phyloP scores from a whole-genome alignment of 2,888 invertebrate species.

The Nomada fucata region DNA sequence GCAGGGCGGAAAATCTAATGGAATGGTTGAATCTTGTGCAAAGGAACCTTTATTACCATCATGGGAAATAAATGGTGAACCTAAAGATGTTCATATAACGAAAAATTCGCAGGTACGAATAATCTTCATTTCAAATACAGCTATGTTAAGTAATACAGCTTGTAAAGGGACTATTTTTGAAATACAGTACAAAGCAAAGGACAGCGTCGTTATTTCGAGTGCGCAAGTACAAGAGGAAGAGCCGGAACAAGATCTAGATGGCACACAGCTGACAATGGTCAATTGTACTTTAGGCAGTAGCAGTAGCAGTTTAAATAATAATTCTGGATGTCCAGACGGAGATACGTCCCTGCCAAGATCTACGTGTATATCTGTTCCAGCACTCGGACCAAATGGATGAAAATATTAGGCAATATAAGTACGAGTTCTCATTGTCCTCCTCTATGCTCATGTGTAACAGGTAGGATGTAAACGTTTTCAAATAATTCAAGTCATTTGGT shows the following conservation, averaged over 20 bases:
- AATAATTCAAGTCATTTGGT: slow-evolving; percentile 28
- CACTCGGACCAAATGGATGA: slow-evolving; percentile 82
- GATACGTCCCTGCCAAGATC: slow-evolving; percentile 74
- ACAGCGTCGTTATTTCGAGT: slow-evolving; percentile 67
- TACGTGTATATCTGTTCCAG: slow-evolving; percentile 74
- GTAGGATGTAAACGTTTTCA: slow-evolving; percentile 57
- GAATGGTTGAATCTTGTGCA: slow-evolving; percentile 84
- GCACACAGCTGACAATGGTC: slow-evolving; percentile 79
- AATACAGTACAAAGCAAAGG: slow-evolving; percentile 74
- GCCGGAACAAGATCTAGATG: slow-evolving; percentile 74
- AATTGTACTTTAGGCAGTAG: slow-evolving; percentile 79
- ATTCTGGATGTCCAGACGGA: slow-evolving; percentile 72
- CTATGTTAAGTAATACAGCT: not conserved
- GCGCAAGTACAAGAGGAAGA: slow-evolving; percentile 63
- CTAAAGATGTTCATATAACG: slow-evolving; percentile 86
- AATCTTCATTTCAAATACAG: not conserved
- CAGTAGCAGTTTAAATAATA: slow-evolving; percentile 81
- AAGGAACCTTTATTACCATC: slow-evolving; percentile 83
- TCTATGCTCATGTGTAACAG: slow-evolving; percentile 55
- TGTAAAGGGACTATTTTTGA: not conserved
- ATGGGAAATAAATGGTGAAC: slow-evolving; percentile 82
- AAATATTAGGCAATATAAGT: slow-evolving; percentile 53
- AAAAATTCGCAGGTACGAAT: slow-evolving; percentile 88
- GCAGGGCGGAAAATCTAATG: slow-evolving; percentile 85
- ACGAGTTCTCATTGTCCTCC: slow-evolving; percentile 58